Evolutionary conservation across 2,113 vertebrate species (phyloP), one percentile per base, ranked within the genome.

Genomic region (Electrona antarctica): DNA sequence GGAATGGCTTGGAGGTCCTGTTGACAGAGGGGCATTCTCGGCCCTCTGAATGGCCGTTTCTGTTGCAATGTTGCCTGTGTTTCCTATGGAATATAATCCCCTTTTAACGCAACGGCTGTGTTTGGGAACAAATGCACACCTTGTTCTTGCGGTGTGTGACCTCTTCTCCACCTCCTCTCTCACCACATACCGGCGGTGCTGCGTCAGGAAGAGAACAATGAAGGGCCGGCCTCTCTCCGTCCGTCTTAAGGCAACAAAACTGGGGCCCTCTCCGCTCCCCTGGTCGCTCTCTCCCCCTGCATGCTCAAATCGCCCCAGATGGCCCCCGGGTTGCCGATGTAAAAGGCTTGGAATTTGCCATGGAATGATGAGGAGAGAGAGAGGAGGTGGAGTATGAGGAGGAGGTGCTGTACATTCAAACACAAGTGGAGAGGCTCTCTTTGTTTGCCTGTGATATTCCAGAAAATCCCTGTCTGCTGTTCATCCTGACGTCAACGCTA

Each of bases 381-480:
- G 55, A 67, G 64, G 55, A 67, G 33, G 64, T 28, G 41, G 55
- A 67, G 64, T 41, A 67, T 33, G 64, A 56, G 41, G 52, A 57
- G 29, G 50, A 51, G 45, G 51, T 41, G 72, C 47, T 48, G 13
- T 41, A 67, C 73, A 76, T 58, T 68, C 71, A 51, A 78, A 76
- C 48, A 67, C 73, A 65, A 67, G 74, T 74, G 46, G 67, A 15
- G 77, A 64, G 82, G 69, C 45, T 5, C 54, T 81, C 69, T 82
- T 84, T 88, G 81, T 86, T 86, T 88, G 79, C 65, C 65, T 82
- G 75, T 76, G 79, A 85, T 82, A 74, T 83, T 85, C 77, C 75
- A 76, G 77, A 80, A 77, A 21, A 70, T 78, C 73, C 28, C 68
- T 79, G 68, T 86, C 78, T 86, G 73, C 47, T 77, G 76, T 82